Evolutionary conservation across 1,140 invertebrate genomes (phyloP).

Genomic region (Lanistes nyassanus): DNA sequence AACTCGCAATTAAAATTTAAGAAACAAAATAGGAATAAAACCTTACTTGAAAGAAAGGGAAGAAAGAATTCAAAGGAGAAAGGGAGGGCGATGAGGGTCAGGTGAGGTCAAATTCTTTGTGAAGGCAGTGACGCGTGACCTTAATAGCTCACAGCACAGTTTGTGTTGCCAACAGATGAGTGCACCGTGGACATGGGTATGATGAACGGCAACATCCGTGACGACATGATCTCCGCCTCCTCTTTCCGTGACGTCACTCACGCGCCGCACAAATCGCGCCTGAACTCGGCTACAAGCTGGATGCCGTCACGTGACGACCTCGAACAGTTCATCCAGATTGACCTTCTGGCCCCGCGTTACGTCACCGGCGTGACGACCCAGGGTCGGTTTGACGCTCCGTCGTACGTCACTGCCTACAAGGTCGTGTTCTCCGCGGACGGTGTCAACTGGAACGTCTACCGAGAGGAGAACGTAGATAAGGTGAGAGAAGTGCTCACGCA

Average conservation of each 20-base stretch:
- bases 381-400: constrained; percentile 54
- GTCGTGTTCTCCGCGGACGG: constrained; percentile 79
- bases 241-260: constrained; percentile 62
- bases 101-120: too few relatives aligned
- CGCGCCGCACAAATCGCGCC: constrained; percentile 53
- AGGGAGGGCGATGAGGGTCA: too few relatives aligned
- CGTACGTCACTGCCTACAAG: constrained; percentile 79
- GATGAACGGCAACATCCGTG: constrained; percentile 69
- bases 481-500: not conserved
- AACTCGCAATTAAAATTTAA: too few relatives aligned
- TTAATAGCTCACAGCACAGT: too few relatives aligned
- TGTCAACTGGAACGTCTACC: constrained; percentile 76
- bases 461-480: constrained; percentile 62
- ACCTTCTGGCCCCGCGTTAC: constrained; percentile 79
- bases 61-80: too few relatives aligned
- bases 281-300: constrained; percentile 56
- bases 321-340: constrained; percentile 71
- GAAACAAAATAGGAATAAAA: too few relatives aligned
- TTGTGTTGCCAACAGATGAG: constrained; percentile 32
- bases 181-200: constrained; percentile 78
- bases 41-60: too few relatives aligned
- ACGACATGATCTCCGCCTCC: constrained; percentile 72
- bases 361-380: constrained; percentile 82
- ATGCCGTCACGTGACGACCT: constrained; percentile 47
- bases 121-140: too few relatives aligned